Conservation (phyloP, 2,797 vertebrate species). For the Toxotes lorentzi region DNA sequence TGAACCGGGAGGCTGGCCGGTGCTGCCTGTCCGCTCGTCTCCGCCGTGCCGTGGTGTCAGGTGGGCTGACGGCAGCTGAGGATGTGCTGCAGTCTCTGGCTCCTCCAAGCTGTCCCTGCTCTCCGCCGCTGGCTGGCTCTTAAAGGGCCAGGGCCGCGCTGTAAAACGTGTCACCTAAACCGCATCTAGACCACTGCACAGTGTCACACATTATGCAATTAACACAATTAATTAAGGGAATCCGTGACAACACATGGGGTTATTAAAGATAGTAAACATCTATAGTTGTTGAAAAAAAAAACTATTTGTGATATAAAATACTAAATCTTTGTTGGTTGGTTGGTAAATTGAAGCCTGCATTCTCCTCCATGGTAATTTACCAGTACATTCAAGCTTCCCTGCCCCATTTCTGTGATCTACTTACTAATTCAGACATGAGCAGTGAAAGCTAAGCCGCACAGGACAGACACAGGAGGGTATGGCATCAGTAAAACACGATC, state of each 20-base stretch:
- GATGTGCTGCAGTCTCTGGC: constrained; percentile 62
- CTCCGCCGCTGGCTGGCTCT: constrained; percentile 43
- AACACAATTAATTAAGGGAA: not conserved
- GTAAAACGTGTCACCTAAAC: not conserved
- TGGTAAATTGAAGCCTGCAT: not conserved
- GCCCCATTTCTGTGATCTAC: constrained; percentile 48
- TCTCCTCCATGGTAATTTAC: not conserved
- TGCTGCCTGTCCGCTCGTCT: constrained; percentile 16
- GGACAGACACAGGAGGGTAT: not conserved
- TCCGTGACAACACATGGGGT: not conserved
- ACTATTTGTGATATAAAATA: not conserved
- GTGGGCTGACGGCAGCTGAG: constrained; percentile 48
- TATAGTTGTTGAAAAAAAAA: not conserved
- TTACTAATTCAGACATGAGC: constrained; percentile 33
- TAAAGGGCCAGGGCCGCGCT: constrained; percentile 72
- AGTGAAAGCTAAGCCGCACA: constrained; percentile 22
- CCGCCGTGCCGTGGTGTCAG: constrained; percentile 52
- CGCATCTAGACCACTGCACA: not conserved
- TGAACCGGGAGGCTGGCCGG: constrained; percentile 43
- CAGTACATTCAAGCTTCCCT: not conserved
- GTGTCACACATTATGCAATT: not conserved
- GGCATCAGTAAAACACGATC: not conserved
- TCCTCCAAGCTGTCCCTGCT: constrained; percentile 34
- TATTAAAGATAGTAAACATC: not conserved
- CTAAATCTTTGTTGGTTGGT: not conserved